Base-by-base conservation (phyloP, 2,888 invertebrate genomes). In the Torymus aiolomorphi region DNA sequence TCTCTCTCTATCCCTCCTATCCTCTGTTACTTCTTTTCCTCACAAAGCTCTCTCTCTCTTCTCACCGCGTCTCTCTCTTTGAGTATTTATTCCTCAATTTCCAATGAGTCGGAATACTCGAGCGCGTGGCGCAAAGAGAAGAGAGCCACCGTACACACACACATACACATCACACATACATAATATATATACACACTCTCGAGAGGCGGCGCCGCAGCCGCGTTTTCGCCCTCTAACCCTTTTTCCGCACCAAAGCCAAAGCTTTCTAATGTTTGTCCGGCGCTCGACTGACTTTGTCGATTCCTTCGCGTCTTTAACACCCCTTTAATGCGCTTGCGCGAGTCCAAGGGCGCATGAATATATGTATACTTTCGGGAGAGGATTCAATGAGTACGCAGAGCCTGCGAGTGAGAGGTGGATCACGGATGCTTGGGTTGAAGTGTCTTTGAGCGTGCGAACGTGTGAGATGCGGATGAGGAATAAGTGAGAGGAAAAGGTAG, bases 71-170 rank as follows among this genome's bases (percentile, higher is more conserved):
- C 57, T 71, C 56, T 18, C 49, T 20, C 52, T 61, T 63, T 74
- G 51, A 42, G 42, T 42, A 42, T 56, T 73, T 86, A 87, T 87
- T 88, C 88, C 88, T 89, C 89, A 90, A 89, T 90, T 90, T 90
- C 88, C 89, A 90, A 89, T 89, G 90, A 90, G 88, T 90, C 86
- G 89, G 89, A 90, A 90, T 90, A 89, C 87, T 42, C 42, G 42
- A 42, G 88, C 88, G 42, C 89, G 88, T 88, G 88, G 42, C 42
- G 42, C 42, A 89, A 89, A 88, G 88, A 88, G 87, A 88, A 87
- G 89, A 89, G 87, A 86, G 86, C 84, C 88, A 88, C 73, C 5
- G 42, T 42, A 42, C 42, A 42, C 42, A 42, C 42, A 42, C 8
- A 42, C 42, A 42, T 8, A 42, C 8, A 8, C 31, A n/a, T n/a